phyloP scores from a whole-genome alignment of 2,888 invertebrate species.

The Lucinisca nassula region DNA sequence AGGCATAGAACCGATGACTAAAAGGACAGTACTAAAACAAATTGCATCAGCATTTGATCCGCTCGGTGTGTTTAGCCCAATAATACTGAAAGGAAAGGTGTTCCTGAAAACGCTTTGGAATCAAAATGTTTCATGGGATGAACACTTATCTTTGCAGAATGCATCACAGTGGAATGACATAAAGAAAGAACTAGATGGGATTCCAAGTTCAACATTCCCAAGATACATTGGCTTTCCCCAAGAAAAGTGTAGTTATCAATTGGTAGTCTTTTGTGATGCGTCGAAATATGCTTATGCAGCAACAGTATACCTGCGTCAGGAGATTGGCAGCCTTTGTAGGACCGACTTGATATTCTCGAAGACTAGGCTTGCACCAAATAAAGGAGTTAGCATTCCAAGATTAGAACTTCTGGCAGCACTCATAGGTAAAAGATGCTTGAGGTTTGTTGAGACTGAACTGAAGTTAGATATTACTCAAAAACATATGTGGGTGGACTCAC shows the following conservation, averaged over 20 bases:
- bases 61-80: conserved; percentile 12
- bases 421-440: neutral
- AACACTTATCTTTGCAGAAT: neutral
- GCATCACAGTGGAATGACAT: neutral
- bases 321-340: neutral
- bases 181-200: neutral
- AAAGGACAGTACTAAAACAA: conserved; percentile 11
- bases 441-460: neutral
- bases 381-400: neutral
- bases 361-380: neutral
- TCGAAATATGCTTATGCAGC: conserved; percentile 14
- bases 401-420: neutral
- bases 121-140: conserved; percentile 13
- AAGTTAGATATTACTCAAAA: neutral
- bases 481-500: too few species aligned
- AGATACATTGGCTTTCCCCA: neutral
- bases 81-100: conserved; percentile 3
- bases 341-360: conserved; percentile 18
- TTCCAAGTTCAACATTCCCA: neutral
- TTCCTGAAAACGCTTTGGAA: conserved; percentile 15
- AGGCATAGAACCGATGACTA: neutral
- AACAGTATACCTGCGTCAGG: too few species aligned
- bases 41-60: conserved; percentile 23
- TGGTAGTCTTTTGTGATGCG: conserved; percentile 15
- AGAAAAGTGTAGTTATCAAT: neutral